Evolutionary conservation across 2,797 vertebrate species (phyloP).

Genomic region (Leuciscus waleckii): DNA sequence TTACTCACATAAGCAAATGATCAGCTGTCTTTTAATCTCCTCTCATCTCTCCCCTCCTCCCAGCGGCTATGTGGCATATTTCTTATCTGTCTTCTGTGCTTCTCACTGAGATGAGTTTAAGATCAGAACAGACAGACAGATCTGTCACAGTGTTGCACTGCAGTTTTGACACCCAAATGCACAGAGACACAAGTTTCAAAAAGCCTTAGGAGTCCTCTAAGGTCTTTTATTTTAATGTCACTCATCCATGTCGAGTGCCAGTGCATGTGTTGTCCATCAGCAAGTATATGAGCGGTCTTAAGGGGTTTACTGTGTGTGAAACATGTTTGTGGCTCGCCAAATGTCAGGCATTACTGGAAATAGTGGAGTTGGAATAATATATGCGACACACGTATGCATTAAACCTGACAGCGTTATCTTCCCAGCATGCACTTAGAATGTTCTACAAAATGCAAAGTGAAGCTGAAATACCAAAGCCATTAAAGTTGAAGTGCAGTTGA

Average conservation of each 20-base stretch:
- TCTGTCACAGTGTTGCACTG: neutral
- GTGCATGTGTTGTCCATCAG: neutral
- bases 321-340: neutral
- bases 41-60: neutral
- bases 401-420: conserved; percentile 1
- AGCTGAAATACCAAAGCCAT: conserved; percentile 43
- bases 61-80: neutral
- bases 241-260: conserved; percentile 13
- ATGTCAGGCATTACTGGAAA: neutral
- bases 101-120: conserved; percentile 25
- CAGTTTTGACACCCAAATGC: conserved; percentile 13
- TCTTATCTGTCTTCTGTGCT: conserved; percentile 17
- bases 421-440: conserved; percentile 3
- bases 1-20: neutral
- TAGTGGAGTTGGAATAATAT: neutral
- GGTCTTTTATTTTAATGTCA: conserved; percentile 31
- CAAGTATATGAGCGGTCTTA: neutral
- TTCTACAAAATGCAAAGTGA: conserved; percentile 23
- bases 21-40: conserved; percentile 3
- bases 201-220: conserved; percentile 12
- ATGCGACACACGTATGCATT: neutral
- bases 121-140: neutral
- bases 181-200: too few relatives aligned
- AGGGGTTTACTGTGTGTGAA: conserved; percentile 3
- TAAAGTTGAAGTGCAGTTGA: conserved; percentile 18